Conservation (phyloP, 2,888 invertebrate genomes). For the Cheilosia vulpina region DNA sequence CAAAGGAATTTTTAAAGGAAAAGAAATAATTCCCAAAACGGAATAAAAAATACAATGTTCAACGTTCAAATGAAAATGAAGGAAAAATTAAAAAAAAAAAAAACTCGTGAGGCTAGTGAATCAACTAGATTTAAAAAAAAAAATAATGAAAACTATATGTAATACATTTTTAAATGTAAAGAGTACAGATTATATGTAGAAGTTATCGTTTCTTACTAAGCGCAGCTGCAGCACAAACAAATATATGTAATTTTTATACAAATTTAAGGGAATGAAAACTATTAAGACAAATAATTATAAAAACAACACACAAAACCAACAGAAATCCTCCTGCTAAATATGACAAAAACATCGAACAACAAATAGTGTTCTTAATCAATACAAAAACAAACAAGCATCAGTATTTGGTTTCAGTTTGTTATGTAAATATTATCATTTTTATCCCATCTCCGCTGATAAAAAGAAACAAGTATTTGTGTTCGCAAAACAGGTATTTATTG, state of each 20-base stretch:
- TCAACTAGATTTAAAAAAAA: conserved; percentile 65
- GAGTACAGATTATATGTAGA: conserved; percentile 63
- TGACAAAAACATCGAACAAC: conserved; percentile 72
- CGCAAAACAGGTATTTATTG: conserved; percentile 2
- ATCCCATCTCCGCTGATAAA: conserved; percentile 27
- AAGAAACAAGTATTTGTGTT: not conserved
- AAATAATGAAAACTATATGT: conserved; percentile 18
- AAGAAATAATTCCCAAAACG: conserved; percentile 17
- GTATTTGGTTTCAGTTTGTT: conserved; percentile 57
- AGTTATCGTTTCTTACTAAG: conserved; percentile 68
- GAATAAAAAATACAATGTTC: conserved; percentile 54
- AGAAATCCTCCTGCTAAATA: conserved; percentile 55
- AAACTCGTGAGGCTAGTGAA: conserved; percentile 74
- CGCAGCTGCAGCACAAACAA: conserved; percentile 73
- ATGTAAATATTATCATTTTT: conserved; percentile 49
- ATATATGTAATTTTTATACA: conserved; percentile 70
- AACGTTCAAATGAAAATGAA: conserved; percentile 62
- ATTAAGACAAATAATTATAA: conserved; percentile 66
- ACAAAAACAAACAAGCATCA: conserved; percentile 38
- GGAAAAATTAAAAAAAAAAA: conserved; percentile 40
- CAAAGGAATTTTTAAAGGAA: conserved; percentile 19
- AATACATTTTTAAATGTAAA: conserved; percentile 66
- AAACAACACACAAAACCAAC: conserved; percentile 24
- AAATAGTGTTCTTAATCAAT: conserved; percentile 56
- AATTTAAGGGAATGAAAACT: conserved; percentile 65